A percentile compares a stretch with the other conserved stretches of the same genome.
These are phyloP conservation scores for Tragelaphus strepsiceros DNA, from an alignment of 2,113 vertebrate species.

Conservation along the genomic window DNA sequence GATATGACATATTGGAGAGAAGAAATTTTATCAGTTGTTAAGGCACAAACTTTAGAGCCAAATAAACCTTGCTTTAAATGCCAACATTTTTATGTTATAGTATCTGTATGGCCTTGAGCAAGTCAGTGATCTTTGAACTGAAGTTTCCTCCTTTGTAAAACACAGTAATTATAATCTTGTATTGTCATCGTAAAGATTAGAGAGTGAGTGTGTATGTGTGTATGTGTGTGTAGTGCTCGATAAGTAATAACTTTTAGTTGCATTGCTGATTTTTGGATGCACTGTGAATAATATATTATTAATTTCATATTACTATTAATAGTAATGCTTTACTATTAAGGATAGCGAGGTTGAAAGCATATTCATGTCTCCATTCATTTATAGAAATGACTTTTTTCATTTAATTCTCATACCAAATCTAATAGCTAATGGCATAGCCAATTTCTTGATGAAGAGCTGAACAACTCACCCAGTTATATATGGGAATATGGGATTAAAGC, in stretches of 20 bases:
- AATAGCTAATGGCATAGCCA: neutral
- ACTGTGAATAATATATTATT: neutral
- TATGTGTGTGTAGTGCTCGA: neutral
- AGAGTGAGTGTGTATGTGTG: neutral
- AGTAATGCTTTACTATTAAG: slow-evolving; percentile 10
- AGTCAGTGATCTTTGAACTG: slow-evolving; percentile 1
- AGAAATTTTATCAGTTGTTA: neutral
- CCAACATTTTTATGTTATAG: neutral
- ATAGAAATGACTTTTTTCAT: neutral
- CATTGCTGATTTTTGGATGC: neutral
- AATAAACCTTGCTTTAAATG: neutral
- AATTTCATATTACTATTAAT: neutral
- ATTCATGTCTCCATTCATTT: neutral
- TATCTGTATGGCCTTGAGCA: neutral
- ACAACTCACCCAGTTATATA: neutral
- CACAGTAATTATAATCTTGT: neutral
- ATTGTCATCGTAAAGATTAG: neutral
- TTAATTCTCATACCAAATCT: neutral
- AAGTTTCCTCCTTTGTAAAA: neutral
- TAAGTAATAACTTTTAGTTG: neutral
- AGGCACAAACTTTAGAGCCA: neutral
- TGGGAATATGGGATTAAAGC: neutral
- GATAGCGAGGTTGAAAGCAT: neutral
- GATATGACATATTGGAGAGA: neutral
- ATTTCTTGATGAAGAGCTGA: slow-evolving; percentile 13